Evolutionary conservation across 1,140 invertebrate species (phyloP).

Genomic region (Schlechtendalia chinensis): DNA sequence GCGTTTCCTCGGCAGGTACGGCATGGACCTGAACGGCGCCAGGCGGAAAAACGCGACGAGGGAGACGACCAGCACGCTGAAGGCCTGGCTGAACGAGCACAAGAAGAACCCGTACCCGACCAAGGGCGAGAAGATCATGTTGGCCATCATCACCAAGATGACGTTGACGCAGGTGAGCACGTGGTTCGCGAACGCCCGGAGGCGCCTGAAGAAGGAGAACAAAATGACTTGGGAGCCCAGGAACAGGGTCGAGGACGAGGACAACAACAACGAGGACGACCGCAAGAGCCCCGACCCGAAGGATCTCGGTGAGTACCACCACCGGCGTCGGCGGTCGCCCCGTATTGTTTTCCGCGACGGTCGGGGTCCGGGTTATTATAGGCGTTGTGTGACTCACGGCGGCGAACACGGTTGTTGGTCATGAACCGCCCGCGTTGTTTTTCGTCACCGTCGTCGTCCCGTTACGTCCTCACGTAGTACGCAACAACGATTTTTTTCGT

Average conservation of each 20-base stretch:
- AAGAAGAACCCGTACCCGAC: constrained; percentile 99
- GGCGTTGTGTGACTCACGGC: too few species aligned
- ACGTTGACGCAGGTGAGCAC: constrained; percentile 97
- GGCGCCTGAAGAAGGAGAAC: constrained; percentile 97
- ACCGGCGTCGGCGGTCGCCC: too few species aligned
- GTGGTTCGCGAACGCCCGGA: constrained; percentile 97
- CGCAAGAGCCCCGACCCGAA: constrained; percentile 80
- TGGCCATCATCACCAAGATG: constrained; percentile 98
- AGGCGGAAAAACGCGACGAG: constrained; percentile 94
- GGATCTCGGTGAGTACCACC: constrained; percentile 61
- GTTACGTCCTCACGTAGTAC: not conserved
- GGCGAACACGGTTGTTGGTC: too few species aligned
- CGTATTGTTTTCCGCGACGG: too few species aligned
- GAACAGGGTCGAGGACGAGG: constrained; percentile 85
- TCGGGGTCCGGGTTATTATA: too few species aligned
- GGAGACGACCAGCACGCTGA: constrained; percentile 94
- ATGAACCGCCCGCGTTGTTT: too few species aligned
- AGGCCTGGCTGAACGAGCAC: constrained; percentile 97
- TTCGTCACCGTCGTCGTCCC: not conserved
- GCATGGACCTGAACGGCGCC: constrained; percentile 85
- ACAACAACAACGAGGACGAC: constrained; percentile 76
- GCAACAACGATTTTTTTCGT: constrained; percentile 17
- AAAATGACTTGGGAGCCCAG: constrained; percentile 98
- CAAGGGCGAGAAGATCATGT: constrained; percentile 98
- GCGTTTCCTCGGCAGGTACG: constrained; percentile 66